Evolutionary conservation across 1,140 invertebrate species (phyloP).

Genomic region (Metaphire vulgaris): DNA sequence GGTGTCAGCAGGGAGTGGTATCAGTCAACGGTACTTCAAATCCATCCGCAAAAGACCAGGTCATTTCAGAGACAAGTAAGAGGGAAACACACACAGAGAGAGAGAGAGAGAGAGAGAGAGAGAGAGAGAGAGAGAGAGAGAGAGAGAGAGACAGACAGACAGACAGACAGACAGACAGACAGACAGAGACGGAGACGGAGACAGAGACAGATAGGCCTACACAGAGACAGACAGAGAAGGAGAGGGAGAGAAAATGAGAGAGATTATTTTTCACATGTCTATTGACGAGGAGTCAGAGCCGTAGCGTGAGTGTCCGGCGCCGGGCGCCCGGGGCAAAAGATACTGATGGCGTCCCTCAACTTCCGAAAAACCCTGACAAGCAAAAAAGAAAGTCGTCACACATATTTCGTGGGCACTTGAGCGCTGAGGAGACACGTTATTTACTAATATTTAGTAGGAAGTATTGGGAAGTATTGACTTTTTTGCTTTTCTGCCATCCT

Average conservation of each 20-base stretch:
- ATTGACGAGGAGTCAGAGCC: neutral
- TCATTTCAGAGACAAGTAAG: no score
- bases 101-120: slow-evolving; percentile 1
- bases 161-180: neutral
- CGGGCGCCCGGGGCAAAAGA: neutral
- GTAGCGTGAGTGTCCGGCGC: neutral
- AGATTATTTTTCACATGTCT: neutral
- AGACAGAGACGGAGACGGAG: neutral
- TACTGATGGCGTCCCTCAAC: no score
- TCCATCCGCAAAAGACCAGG: no score
- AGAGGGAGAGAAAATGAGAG: neutral
- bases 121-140: slow-evolving; percentile 1
- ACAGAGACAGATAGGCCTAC: neutral
- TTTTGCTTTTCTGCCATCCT: no score
- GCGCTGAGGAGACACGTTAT: neutral
- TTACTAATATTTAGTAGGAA: no score
- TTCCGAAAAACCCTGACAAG: no score
- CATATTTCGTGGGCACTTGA: neutral
- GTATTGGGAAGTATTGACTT: no score
- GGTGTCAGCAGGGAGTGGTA: no score
- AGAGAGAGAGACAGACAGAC: neutral
- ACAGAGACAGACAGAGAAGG: neutral
- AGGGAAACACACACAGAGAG: no score
- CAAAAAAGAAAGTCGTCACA: neutral
- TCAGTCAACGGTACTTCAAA: no score